Evolutionary conservation across 2,888 invertebrate genomes (phyloP).

Genomic region (Thera britannica): DNA sequence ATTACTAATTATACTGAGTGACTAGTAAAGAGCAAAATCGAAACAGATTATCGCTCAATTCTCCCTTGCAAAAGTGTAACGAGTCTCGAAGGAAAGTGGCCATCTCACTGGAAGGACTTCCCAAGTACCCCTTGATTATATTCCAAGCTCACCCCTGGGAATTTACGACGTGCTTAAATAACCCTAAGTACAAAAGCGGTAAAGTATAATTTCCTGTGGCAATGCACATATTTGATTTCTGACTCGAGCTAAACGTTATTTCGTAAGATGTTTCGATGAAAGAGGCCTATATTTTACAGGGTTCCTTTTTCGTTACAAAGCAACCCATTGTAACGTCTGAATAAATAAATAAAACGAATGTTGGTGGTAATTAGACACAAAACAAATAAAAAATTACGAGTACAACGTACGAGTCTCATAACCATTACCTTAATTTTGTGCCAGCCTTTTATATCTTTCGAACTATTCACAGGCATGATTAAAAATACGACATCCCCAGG

Average conservation of each 20-base stretch:
- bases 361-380: too few species aligned
- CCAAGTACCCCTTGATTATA: slow-evolving; percentile 60
- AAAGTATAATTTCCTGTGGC: slow-evolving; percentile 42
- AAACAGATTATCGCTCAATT: slow-evolving; percentile 29
- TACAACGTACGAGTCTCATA: too few species aligned
- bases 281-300: background rate
- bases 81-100: slow-evolving; percentile 50
- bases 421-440: too few species aligned
- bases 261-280: background rate
- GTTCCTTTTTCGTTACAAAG: too few species aligned
- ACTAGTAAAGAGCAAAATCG: slow-evolving; percentile 23
- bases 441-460: too few species aligned
- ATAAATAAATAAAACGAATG: too few species aligned
- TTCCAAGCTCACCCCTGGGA: slow-evolving; percentile 45
- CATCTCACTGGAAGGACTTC: slow-evolving; percentile 52
- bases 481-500: too few species aligned
- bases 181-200: slow-evolving; percentile 38
- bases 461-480: too few species aligned
- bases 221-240: background rate
- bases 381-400: too few species aligned
- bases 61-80: slow-evolving; percentile 34
- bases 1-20: background rate
- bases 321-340: too few species aligned
- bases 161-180: slow-evolving; percentile 43
- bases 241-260: background rate